Base-by-base conservation (phyloP, 2,797 vertebrate genomes). In the Decapterus maruadsi region DNA sequence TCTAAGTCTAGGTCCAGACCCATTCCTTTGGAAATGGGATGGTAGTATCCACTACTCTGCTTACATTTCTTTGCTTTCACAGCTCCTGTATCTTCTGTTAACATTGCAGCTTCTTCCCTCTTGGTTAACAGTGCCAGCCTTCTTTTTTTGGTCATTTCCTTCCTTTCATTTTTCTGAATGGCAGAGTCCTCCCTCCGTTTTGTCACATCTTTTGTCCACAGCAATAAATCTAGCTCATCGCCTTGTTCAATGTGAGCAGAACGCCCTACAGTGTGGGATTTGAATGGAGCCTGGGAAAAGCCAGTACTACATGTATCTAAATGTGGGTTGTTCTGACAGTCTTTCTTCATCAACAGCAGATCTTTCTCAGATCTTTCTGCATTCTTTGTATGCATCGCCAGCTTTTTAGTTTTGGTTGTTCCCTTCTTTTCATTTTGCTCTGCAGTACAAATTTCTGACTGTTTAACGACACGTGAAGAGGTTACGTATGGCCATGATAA, bases 1-100 rank as follows among this genome's bases (percentile, higher is more conserved):
- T n/a, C n/a, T n/a, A n/a, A n/a, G n/a, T n/a, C n/a, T n/a, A n/a
- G n/a, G n/a, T n/a, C n/a, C n/a, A n/a, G n/a, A n/a, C n/a, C 10
- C 3, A 10, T 8, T 11, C 9, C 8, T 1, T 12, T 17, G 16
- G 84, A 73, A 6, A 59, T 2, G 7, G 78, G 84, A 70, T 8
- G 71, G 9, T 0, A 0, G 1, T 4, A 3, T 19, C 0, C 11
- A n/a, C 7, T 19, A 12, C 0, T 22, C 8, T 1, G 2, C 8
- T 1, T 3, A 11, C 12, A 36, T 26, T 16, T 26, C 26, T 26
- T 26, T 22, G n/a, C 1, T 50, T 50, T 48, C 19, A n/a, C 3
- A 0, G 12, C 29, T 31, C 0, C 8, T 10, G 6, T 19, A 16
- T 31, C 36, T n/a, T 62, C 8, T 58, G 59, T 53, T 22, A 16